phyloP scores from a whole-genome alignment of 2,888 invertebrate genomes.

The Metallyticus violacea region DNA sequence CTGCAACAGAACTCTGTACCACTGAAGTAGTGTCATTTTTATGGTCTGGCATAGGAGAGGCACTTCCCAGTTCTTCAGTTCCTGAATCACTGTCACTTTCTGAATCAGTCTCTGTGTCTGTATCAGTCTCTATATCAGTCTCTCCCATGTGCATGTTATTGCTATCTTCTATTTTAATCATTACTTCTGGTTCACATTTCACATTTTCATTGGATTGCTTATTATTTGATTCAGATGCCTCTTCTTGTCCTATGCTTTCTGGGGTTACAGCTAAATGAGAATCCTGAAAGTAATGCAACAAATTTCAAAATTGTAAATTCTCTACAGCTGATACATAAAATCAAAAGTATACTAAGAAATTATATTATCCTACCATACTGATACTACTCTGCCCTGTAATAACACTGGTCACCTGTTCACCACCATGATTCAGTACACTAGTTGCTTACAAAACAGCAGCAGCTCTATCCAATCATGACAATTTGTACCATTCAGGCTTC shows the following conservation, averaged over 20 bases:
- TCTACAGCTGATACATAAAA: too few species aligned
- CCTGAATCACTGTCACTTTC: constrained; percentile 36
- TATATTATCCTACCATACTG: too few species aligned
- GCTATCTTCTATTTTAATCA: constrained; percentile 30
- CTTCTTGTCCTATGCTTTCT: neutral
- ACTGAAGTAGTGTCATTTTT: neutral
- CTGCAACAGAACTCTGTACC: neutral
- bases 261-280: neutral
- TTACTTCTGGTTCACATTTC: constrained; percentile 29
- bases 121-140: constrained; percentile 26
- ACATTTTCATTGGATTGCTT: neutral
- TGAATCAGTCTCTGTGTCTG: constrained; percentile 42
- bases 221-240: neutral
- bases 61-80: neutral
- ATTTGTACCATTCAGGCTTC: too few species aligned
- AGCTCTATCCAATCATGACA: too few species aligned
- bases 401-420: too few species aligned
- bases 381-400: too few species aligned
- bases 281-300: neutral
- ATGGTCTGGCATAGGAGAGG: neutral
- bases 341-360: too few species aligned
- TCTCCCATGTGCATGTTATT: constrained; percentile 9
- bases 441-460: too few species aligned
- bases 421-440: too few species aligned
- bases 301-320: too few species aligned